These are phyloP conservation scores for Acleris sparsana DNA, from an alignment of 2,888 invertebrate species.

Conservation along the genomic window DNA sequence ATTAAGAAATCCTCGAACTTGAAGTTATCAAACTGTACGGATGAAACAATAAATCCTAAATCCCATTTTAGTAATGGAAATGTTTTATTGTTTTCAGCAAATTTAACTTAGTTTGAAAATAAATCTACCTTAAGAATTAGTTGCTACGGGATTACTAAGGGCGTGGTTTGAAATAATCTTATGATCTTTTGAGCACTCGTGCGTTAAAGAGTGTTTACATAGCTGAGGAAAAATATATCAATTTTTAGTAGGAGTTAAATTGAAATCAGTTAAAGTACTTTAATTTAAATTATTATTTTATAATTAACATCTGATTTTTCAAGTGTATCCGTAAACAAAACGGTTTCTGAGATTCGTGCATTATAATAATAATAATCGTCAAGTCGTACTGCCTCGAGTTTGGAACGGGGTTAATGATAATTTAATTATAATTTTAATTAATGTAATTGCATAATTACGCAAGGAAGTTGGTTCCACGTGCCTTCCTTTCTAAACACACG, in stretches of 20 bases:
- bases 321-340: conserved; percentile 1
- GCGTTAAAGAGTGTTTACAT: too few relatives aligned
- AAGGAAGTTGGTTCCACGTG: conserved; percentile 14
- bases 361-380: conserved; percentile 4
- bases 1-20: conserved; percentile 56
- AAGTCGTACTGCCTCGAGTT: conserved; percentile 10
- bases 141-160: too few relatives aligned
- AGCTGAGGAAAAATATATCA: too few relatives aligned
- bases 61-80: conserved; percentile 42
- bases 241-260: too few relatives aligned
- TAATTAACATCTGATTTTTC: too few relatives aligned
- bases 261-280: too few relatives aligned
- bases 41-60: conserved; percentile 56
- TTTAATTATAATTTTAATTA: conserved; percentile 27
- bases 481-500: conserved; percentile 6
- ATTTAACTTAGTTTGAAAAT: too few relatives aligned
- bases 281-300: too few relatives aligned
- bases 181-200: neutral
- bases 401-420: conserved; percentile 18
- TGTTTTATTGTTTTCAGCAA: too few relatives aligned
- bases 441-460: conserved; percentile 18
- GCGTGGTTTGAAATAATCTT: too few relatives aligned
- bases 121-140: too few relatives aligned
- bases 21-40: conserved; percentile 56
- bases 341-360: neutral